Evolutionary conservation across 2,797 vertebrate genomes (phyloP).

Genomic region (Acrossocheilus wenchowensis): DNA sequence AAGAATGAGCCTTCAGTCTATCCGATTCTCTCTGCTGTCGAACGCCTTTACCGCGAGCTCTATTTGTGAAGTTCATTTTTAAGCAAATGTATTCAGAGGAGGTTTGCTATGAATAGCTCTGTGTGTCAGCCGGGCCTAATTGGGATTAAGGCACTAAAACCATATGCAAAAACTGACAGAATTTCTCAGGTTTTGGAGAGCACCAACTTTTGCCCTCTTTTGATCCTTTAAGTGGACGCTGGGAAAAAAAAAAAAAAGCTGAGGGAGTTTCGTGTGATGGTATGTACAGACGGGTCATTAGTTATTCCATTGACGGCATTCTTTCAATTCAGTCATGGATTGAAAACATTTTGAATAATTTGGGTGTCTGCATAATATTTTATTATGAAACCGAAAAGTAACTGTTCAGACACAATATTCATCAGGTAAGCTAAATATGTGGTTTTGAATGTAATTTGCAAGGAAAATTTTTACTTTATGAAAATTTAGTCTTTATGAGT

Average conservation of each 20-base stretch:
- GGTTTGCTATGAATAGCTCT: slow-evolving; percentile 90
- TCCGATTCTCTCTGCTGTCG: slow-evolving; percentile 97
- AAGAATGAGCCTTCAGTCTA: slow-evolving; percentile 90
- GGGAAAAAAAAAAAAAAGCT: slow-evolving; percentile 49
- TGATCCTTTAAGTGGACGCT: slow-evolving; percentile 54
- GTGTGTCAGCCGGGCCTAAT: slow-evolving; percentile 99
- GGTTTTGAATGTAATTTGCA: background rate
- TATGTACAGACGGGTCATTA: slow-evolving; percentile 3
- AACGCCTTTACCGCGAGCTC: slow-evolving; percentile 91
- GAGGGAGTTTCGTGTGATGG: slow-evolving; percentile 15
- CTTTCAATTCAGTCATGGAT: slow-evolving; percentile 39
- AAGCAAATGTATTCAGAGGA: slow-evolving; percentile 98
- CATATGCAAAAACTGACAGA: slow-evolving; percentile 94
- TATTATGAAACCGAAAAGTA: background rate
- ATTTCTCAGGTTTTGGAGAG: slow-evolving; percentile 93
- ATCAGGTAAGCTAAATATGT: background rate
- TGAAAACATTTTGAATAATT: slow-evolving; percentile 14
- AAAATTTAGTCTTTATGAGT: background rate
- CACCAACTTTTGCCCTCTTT: slow-evolving; percentile 78
- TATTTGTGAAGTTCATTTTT: slow-evolving; percentile 98
- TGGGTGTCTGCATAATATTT: background rate
- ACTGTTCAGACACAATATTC: background rate
- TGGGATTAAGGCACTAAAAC: slow-evolving; percentile 99
- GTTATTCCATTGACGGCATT: slow-evolving; percentile 42
- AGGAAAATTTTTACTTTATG: background rate